Conservation (phyloP, 2,113 vertebrate species). For the Pygoscelis adeliae region DNA sequence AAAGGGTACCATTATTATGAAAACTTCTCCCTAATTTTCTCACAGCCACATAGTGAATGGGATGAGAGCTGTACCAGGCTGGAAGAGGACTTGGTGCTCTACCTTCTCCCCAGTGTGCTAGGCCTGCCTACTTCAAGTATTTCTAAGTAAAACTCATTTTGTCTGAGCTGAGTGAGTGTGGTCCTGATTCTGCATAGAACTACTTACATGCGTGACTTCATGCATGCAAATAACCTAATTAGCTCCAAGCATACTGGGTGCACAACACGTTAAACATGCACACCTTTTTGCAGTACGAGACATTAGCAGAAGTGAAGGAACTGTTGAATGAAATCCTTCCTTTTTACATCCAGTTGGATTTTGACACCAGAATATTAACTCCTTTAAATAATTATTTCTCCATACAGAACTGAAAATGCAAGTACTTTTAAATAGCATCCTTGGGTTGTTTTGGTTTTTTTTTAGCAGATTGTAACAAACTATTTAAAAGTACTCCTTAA, state of each 20-base stretch:
- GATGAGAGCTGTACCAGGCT: background rate
- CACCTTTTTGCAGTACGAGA: background rate
- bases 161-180: background rate
- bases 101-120: background rate
- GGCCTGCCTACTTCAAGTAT: background rate
- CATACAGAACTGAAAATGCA: background rate
- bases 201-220: background rate
- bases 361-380: background rate
- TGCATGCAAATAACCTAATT: background rate
- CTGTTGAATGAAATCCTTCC: background rate
- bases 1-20: background rate
- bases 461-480: background rate
- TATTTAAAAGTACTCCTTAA: background rate
- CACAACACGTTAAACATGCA: background rate
- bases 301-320: background rate
- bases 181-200: background rate
- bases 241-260: background rate
- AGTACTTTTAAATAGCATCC: background rate
- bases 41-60: background rate
- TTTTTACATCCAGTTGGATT: background rate
- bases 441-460: background rate
- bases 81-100: background rate
- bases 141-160: background rate
- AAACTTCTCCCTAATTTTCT: background rate
- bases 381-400: background rate